phyloP scores from a whole-genome alignment of 2,888 invertebrate species.

The Psylliodes chrysocephalus region DNA sequence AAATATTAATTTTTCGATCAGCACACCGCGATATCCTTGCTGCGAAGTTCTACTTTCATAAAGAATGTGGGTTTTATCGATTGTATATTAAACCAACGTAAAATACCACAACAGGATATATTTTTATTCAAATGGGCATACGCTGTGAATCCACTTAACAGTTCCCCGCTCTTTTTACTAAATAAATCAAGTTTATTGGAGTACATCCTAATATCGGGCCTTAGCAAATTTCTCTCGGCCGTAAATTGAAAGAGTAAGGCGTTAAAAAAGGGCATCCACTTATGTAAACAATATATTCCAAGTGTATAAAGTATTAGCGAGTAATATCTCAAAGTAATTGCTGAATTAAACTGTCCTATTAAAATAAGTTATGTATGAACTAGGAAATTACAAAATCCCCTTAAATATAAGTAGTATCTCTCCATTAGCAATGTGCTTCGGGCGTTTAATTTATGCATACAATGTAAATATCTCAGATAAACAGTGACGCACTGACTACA shows the following conservation, averaged over 20 bases:
- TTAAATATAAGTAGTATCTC: slow-evolving; percentile 55
- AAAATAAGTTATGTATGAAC: slow-evolving; percentile 54
- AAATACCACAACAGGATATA: background rate
- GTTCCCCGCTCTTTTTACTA: slow-evolving; percentile 8
- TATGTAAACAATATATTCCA: slow-evolving; percentile 23
- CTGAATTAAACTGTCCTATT: slow-evolving; percentile 52
- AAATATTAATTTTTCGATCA: slow-evolving; percentile 1
- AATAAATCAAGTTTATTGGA: slow-evolving; percentile 21
- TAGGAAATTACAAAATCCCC: slow-evolving; percentile 53
- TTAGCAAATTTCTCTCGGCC: slow-evolving; percentile 16
- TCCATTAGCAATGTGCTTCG: slow-evolving; percentile 58
- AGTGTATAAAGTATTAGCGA: slow-evolving; percentile 41
- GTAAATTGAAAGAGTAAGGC: slow-evolving; percentile 16
- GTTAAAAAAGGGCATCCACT: slow-evolving; percentile 22
- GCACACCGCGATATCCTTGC: background rate
- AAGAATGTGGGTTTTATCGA: background rate
- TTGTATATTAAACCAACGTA: background rate
- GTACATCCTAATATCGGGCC: slow-evolving; percentile 5
- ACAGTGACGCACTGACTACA: slow-evolving; percentile 3
- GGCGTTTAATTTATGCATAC: slow-evolving; percentile 55
- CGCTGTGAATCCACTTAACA: slow-evolving; percentile 6
- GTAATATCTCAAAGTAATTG: slow-evolving; percentile 51
- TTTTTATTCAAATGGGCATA: slow-evolving; percentile 5
- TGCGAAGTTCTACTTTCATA: background rate
- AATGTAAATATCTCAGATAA: slow-evolving; percentile 54